Evolutionary conservation across 1,140 invertebrate species (phyloP), one percentile per base, ranked within the genome.

Genomic region (Lasioglossum baleicum): DNA sequence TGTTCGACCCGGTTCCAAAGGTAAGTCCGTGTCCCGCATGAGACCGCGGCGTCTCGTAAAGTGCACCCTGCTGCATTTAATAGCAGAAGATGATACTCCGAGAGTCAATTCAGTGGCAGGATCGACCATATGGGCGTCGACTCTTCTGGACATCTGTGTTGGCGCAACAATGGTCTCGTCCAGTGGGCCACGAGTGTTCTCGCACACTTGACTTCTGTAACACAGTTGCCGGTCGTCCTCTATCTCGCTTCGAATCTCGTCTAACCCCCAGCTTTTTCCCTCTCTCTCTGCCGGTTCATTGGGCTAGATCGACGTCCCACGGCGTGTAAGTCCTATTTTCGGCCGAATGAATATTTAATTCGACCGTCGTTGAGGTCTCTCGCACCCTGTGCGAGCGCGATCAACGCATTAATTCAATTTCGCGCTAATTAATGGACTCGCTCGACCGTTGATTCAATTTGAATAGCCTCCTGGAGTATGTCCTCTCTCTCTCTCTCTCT

Each of bases 81-180:
- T 44, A 51, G 72, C 51, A 44, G 56, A 67, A 58, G 64, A 81
- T 73, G 72, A 81, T 75, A 84, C 82, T 84, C 5, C 11, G 76
- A 35, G 58, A 64, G 72, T 74, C 44, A 65, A 80, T 66, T 44
- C 67, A 20, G 58, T 42, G 60, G 35, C 58, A 42, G 17, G 72
- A 61, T 26, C 74, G 74, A 76, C 72, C 84, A 86, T 86, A 85
- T 85, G 84, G 83, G 58, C 53, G 48, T 60, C 20, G 78, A 79
- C 71, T 87, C 83, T 80, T 83, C 79, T 82, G 71, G 81, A 88
- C 89, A 90, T 90, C 88, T 90, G 89, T 90, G 89, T 90, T 90
- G 89, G 73, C 83, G 80, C 89, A 90, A 90, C 89, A 90, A 89
- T 90, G 89, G 85, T 88, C 80, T 82, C 64, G 75, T 68, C 78